Conservation (phyloP, 2,888 invertebrate genomes). For the Clistopyga incitator region DNA sequence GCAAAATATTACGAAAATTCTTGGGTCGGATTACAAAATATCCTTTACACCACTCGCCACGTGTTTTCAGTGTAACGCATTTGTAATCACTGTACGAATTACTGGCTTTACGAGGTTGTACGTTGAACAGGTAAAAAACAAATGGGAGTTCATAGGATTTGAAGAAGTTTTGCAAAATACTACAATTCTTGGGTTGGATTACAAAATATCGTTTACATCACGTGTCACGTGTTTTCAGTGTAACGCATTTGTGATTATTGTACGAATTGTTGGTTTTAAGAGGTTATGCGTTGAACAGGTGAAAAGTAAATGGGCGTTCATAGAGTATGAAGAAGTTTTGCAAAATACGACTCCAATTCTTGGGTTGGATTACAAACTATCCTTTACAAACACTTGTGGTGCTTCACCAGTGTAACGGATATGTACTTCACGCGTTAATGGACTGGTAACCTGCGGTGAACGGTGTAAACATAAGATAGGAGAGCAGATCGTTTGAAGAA, state of each 20-base stretch:
- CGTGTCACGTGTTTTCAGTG: background rate
- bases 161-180: background rate
- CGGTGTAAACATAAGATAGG: conserved; percentile 72
- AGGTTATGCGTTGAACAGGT: background rate
- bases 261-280: background rate
- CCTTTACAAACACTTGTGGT: background rate
- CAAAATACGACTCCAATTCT: background rate
- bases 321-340: background rate
- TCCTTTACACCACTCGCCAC: background rate
- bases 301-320: background rate
- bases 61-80: background rate
- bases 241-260: background rate
- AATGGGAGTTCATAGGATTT: background rate
- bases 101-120: background rate
- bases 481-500: conserved; percentile 62
- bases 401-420: background rate
- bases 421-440: background rate
- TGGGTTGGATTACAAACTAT: background rate
- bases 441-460: background rate
- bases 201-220: background rate
- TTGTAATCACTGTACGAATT: background rate
- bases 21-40: background rate
- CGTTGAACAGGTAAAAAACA: background rate
- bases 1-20: conserved; percentile 6
- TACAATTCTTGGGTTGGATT: background rate